A percentile compares a stretch with the other conserved stretches of the same genome.
Conservation (phyloP, 1,140 invertebrate genomes). For the Argopecten irradians region DNA sequence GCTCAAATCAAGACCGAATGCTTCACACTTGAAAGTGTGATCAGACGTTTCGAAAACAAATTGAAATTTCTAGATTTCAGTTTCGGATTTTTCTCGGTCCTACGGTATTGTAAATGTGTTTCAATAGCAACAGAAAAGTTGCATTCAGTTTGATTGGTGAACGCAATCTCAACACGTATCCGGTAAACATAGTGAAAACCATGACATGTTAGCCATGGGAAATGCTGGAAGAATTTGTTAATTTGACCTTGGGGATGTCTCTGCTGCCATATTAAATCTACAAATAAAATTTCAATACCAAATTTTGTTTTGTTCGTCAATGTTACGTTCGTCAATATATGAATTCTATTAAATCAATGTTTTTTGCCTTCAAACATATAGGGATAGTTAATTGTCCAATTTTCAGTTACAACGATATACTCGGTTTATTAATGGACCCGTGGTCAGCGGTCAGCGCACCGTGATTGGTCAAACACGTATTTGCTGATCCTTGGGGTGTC, state of each 20-base stretch:
- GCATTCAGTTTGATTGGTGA: not conserved
- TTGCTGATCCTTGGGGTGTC: not conserved
- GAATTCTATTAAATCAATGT: no score
- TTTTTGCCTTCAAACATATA: no score
- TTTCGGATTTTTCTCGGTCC: not conserved
- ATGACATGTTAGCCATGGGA: not conserved
- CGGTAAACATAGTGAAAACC: not conserved
- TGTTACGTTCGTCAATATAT: no score
- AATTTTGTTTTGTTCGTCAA: no score
- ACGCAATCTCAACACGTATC: not conserved
- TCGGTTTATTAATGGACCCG: not conserved
- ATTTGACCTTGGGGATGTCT: not conserved
- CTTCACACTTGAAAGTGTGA: slow-evolving; percentile 9
- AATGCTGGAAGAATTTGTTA: not conserved
- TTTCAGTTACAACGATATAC: not conserved
- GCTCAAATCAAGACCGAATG: not conserved
- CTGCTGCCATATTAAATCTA: no score
- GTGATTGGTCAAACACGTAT: not conserved
- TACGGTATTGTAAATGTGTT: not conserved
- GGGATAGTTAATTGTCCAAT: no score
- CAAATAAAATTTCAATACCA: no score
- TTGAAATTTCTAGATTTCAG: not conserved
- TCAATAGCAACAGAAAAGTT: not conserved
- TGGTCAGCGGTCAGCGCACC: not conserved
- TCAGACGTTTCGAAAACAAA: slow-evolving; percentile 1